Percentiles rank a stretch among this genome's conserved stretches.
These are phyloP conservation scores for Diploptera punctata DNA, from an alignment of 2,888 invertebrate genomes.

Conservation along the genomic window DNA sequence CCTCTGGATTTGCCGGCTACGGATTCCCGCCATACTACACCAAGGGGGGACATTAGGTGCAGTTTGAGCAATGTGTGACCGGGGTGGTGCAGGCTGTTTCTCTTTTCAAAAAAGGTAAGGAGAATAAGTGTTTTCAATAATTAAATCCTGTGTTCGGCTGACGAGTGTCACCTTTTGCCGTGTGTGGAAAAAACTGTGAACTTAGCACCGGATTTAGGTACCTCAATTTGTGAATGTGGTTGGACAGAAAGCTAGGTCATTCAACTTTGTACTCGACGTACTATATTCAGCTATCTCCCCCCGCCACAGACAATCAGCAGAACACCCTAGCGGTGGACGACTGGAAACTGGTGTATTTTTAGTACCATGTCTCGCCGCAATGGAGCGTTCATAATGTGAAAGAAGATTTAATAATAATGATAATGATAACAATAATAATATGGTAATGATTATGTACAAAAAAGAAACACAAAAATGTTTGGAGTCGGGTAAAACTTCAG, in stretches of 20 bases:
- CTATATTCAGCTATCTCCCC: constrained; percentile 28
- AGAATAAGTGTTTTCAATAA: not conserved
- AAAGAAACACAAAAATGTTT: too few relatives aligned
- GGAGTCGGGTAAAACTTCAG: too few relatives aligned
- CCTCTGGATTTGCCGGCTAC: constrained; percentile 44
- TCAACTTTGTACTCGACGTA: constrained; percentile 32
- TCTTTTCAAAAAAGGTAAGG: constrained; percentile 66
- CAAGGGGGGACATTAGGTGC: constrained; percentile 25
- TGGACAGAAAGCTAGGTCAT: constrained; percentile 30
- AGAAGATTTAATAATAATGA: not conserved
- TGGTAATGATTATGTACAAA: too few relatives aligned
- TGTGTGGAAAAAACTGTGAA: not conserved
- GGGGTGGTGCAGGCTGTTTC: constrained; percentile 73
- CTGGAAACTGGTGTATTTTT: constrained; percentile 31
- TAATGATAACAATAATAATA: not conserved
- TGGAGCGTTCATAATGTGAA: constrained; percentile 29
- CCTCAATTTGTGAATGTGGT: constrained; percentile 18
- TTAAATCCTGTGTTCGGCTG: not conserved
- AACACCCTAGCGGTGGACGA: constrained; percentile 46
- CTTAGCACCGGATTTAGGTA: not conserved
- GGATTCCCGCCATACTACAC: constrained; percentile 29
- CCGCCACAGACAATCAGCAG: constrained; percentile 45
- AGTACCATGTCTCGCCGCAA: constrained; percentile 32
- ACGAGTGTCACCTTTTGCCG: not conserved
- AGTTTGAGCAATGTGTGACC: constrained; percentile 66